phyloP scores from a whole-genome alignment of 2,888 invertebrate genomes.

The Drosophila prolongata region DNA sequence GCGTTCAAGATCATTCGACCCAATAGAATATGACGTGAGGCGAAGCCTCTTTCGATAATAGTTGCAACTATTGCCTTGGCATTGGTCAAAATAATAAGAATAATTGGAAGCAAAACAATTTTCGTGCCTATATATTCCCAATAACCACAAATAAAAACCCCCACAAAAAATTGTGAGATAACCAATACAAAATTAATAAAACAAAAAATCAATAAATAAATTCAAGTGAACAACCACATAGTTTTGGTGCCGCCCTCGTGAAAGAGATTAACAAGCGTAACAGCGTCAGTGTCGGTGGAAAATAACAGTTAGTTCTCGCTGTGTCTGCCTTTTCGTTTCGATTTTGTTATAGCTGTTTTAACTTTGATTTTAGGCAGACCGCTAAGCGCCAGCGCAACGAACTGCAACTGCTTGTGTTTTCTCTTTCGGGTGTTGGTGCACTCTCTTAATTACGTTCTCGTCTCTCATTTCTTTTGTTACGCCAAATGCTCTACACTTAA shows the following conservation, averaged over 20 bases:
- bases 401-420: background rate
- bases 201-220: background rate
- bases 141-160: background rate
- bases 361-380: background rate
- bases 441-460: background rate
- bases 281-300: no score
- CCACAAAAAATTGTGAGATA: no score
- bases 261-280: background rate
- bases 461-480: background rate
- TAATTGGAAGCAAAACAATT: background rate
- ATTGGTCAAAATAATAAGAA: background rate
- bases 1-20: no score
- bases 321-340: background rate
- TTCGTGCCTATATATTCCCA: background rate
- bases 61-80: slow-evolving; percentile 1
- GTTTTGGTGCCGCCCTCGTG: background rate
- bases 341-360: background rate
- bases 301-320: no score
- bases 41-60: no score
- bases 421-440: background rate
- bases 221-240: no score
- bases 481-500: background rate
- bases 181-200: background rate
- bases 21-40: no score
- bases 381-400: background rate